These are phyloP conservation scores for Drosophila micromelanica DNA, from an alignment of 1,140 invertebrate genomes.

Conservation along the genomic window DNA sequence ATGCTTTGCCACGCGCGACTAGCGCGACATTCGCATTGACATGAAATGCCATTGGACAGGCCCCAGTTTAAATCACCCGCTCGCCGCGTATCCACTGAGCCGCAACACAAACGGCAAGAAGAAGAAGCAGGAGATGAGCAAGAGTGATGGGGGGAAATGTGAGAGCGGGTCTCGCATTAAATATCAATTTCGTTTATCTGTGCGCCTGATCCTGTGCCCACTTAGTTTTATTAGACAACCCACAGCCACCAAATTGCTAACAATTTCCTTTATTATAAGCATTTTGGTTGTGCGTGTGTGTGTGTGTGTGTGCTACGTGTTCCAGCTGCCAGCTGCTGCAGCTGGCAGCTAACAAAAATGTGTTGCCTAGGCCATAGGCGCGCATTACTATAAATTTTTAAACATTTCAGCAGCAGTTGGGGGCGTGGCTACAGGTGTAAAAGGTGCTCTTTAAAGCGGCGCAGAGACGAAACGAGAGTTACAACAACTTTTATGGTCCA, in stretches of 20 bases:
- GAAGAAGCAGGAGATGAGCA: neutral
- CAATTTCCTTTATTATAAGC: conserved; percentile 80
- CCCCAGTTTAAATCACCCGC: conserved; percentile 10
- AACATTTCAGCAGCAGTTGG: conserved; percentile 41
- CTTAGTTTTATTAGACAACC: conserved; percentile 80
- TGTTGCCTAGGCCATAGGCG: conserved; percentile 68
- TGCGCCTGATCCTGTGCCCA: conserved; percentile 53
- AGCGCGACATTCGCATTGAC: conserved; percentile 59
- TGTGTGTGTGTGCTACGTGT: conserved; percentile 38
- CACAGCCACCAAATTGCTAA: conserved; percentile 66
- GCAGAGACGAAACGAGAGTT: neutral
- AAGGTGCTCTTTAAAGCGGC: conserved; percentile 57
- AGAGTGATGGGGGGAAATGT: neutral
- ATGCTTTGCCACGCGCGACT: conserved; percentile 66
- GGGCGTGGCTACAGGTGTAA: conserved; percentile 64
- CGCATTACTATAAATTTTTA: conserved; percentile 77
- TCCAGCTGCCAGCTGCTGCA: conserved; percentile 47
- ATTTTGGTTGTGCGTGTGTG: conserved; percentile 15
- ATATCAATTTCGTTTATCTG: conserved; percentile 80
- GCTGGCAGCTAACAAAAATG: conserved; percentile 59
- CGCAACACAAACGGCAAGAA: conserved; percentile 41
- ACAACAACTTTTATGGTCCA: conserved; percentile 59
- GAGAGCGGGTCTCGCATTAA: conserved; percentile 57
- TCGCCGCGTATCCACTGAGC: conserved; percentile 22
- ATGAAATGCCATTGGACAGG: conserved; percentile 59